Evolutionary conservation across 2,888 invertebrate genomes (phyloP), one percentile per base, ranked within the genome.

Genomic region (Apodemia mormo): DNA sequence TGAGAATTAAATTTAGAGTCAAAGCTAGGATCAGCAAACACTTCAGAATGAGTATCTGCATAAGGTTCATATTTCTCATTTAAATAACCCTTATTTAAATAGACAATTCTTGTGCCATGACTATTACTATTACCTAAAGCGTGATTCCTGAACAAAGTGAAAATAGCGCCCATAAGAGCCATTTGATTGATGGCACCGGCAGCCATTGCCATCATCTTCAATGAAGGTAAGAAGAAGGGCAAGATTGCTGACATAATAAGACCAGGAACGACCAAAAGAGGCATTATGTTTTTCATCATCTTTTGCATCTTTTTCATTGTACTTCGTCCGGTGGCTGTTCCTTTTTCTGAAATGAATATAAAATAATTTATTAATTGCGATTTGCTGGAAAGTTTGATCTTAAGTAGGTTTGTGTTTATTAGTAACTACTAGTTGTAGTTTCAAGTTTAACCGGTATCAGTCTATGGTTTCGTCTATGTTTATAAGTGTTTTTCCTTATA

Each of bases 211-310:
- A 95, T 94, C 93, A 96, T 94, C 81, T 96, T 96, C 22, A 96
- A 80, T 0, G 95, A 95, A 0, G 96, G 96, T 78, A 96, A 82
- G 29, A 96, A 82, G 82, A 96, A 96, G 0, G 96, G 96, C 79
- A 96, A 82, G 66, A 96, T 85, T 12, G 95, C 95, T 1, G 96
- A 94, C 91, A 96, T 92, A 0, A 96, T 80, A 3, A 96, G 90
- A 0, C 95, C 95, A 0, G 96, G 96, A 73, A 95, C 81, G 30
- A 95, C 79, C 68, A 96, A 78, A 45, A 94, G 88, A 0, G 95
- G 95, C 64, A 95, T 84, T 10, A 92, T 79, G 52, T 83, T 82
- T 73, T 85, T 85, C 58, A 93, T 88, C 52, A 77, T 75, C 74
- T 92, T 90, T 29, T 84, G 77, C 64, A 85, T 71, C 76, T 92